Percentiles rank a stretch among this genome's conserved stretches.
Evolutionary conservation across 2,888 invertebrate species (phyloP).

Genomic region (Apoderus coryli): DNA sequence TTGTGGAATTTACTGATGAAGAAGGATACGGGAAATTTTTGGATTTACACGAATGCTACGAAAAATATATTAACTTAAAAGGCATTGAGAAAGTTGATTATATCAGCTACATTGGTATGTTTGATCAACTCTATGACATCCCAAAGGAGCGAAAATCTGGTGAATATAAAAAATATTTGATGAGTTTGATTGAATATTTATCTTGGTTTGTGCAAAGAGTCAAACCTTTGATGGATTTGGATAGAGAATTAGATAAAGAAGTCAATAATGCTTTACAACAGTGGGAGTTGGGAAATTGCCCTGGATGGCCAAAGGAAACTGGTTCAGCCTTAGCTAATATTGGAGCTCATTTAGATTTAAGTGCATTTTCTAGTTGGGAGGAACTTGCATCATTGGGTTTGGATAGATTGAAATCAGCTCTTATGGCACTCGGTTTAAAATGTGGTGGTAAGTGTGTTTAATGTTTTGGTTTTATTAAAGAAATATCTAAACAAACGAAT

Average conservation of each 20-base stretch:
- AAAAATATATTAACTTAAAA: slow-evolving; percentile 90
- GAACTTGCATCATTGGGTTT: slow-evolving; percentile 93
- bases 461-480: no score
- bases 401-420: slow-evolving; percentile 91
- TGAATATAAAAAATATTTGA: slow-evolving; percentile 74
- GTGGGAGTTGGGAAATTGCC: slow-evolving; percentile 81
- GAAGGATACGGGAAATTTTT: slow-evolving; percentile 98
- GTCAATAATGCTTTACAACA: slow-evolving; percentile 68
- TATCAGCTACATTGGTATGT: slow-evolving; percentile 82
- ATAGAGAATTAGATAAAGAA: slow-evolving; percentile 61
- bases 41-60: slow-evolving; percentile 93
- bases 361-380: slow-evolving; percentile 93
- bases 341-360: slow-evolving; percentile 95
- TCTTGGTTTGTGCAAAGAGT: slow-evolving; percentile 70
- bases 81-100: slow-evolving; percentile 96
- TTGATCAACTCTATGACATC: slow-evolving; percentile 93
- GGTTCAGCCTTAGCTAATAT: slow-evolving; percentile 86
- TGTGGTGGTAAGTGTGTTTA: slow-evolving; percentile 79
- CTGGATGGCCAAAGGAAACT: slow-evolving; percentile 76
- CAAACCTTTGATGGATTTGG: slow-evolving; percentile 73
- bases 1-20: slow-evolving; percentile 96
- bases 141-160: slow-evolving; percentile 81
- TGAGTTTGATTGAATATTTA: slow-evolving; percentile 71
- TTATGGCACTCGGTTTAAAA: slow-evolving; percentile 92
- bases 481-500: no score